Evolutionary conservation across 2,888 invertebrate genomes (phyloP).

Genomic region (Aplocera efformata): DNA sequence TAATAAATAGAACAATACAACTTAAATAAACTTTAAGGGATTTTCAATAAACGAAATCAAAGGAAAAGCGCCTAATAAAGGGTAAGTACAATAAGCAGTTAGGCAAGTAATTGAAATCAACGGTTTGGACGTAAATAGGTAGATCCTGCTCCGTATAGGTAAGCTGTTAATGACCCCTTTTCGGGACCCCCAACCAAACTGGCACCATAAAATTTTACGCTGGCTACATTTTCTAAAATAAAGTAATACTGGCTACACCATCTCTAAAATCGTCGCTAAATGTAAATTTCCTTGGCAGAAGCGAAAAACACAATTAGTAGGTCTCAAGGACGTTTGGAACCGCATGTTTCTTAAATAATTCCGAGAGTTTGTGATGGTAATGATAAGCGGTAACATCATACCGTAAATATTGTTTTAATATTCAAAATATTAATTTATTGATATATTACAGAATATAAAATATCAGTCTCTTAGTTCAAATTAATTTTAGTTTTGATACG

Average conservation of each 20-base stretch:
- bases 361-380: too few relatives aligned
- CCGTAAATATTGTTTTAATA: too few relatives aligned
- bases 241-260: conserved; percentile 43
- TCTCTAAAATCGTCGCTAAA: too few relatives aligned
- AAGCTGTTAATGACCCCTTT: conserved; percentile 53
- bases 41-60: conserved; percentile 36
- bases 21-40: conserved; percentile 8
- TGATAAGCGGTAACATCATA: too few relatives aligned
- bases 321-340: too few relatives aligned
- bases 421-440: too few relatives aligned
- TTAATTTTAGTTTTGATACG: too few relatives aligned
- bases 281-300: too few relatives aligned
- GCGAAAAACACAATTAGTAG: too few relatives aligned
- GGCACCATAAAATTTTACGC: conserved; percentile 66
- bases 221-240: conserved; percentile 67
- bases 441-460: too few relatives aligned
- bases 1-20: background rate
- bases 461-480: too few relatives aligned
- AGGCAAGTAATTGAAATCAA: conserved; percentile 61
- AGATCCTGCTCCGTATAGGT: conserved; percentile 41
- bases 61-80: conserved; percentile 40
- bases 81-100: conserved; percentile 46
- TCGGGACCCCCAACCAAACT: conserved; percentile 51
- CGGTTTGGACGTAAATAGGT: conserved; percentile 44
- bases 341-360: too few relatives aligned